Evolutionary conservation across 2,888 invertebrate species (phyloP).

Genomic region (Cenopis cana): DNA sequence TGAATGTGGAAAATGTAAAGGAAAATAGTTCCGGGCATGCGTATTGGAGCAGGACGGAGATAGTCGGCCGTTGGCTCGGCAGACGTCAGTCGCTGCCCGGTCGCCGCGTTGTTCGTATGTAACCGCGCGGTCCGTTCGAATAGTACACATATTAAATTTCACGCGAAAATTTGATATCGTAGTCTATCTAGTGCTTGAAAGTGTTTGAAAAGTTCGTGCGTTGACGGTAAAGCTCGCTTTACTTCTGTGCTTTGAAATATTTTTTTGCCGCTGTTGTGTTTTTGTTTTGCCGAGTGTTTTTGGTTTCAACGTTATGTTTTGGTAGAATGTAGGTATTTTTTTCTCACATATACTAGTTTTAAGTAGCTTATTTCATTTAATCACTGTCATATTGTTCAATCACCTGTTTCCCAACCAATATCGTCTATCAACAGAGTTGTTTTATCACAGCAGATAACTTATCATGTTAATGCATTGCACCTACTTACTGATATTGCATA

Average conservation of each 20-base stretch:
- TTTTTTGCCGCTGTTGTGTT: conserved; percentile 72
- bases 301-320: conserved; percentile 66
- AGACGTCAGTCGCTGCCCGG: conserved; percentile 76
- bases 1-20: conserved; percentile 66
- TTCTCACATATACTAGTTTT: conserved; percentile 46
- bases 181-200: conserved; percentile 75
- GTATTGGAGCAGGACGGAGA: conserved; percentile 77
- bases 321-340: conserved; percentile 70
- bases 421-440: conserved; percentile 78
- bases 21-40: conserved; percentile 79
- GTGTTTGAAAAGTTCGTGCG: conserved; percentile 72
- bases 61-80: conserved; percentile 59
- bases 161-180: conserved; percentile 83
- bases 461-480: conserved; percentile 39
- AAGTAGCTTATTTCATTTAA: conserved; percentile 48
- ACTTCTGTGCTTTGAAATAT: conserved; percentile 58
- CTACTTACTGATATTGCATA: conserved; percentile 40
- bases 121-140: conserved; percentile 54
- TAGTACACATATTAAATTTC: conserved; percentile 83
- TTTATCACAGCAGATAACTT: conserved; percentile 76
- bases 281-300: conserved; percentile 71
- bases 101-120: conserved; percentile 68
- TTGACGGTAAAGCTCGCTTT: conserved; percentile 60
- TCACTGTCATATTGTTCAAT: conserved; percentile 52
- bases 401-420: conserved; percentile 61